Base-by-base conservation (phyloP, 2,797 vertebrate species). In the Acanthornis magna region DNA sequence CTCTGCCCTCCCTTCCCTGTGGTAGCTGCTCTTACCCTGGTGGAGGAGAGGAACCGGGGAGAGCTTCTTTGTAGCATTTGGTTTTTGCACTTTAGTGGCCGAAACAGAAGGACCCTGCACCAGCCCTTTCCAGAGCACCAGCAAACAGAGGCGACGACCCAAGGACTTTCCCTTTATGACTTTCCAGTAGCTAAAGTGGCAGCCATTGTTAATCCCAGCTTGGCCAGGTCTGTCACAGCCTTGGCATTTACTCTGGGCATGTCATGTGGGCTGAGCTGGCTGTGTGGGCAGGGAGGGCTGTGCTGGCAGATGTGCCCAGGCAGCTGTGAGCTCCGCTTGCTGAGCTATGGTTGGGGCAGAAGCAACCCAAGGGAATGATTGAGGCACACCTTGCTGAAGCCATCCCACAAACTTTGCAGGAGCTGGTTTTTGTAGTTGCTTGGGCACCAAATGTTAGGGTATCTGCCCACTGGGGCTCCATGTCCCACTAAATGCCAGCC, bases 71-170 rank as follows among this genome's bases (percentile, higher is more conserved):
- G 83, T 88, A 93, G 88, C 66, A 34, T 76, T 88, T 71, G 83
- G 74, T 82, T 90, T 82, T 90, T 79, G 92, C 89, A 71, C 80
- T 94, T 91, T 5, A 48, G 83, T 26, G 4, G 45, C 85, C 86
- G 74, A 75, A 89, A 53, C 15, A 72, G 92, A 50, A 53, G 67
- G 88, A 74, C 67, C 42, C 75, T 74, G 87, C 75, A 81, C 71
- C 92, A 91, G 73, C 89, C 85, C 85, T 65, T 79, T 65, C 70
- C 63, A 84, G 91, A 93, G 83, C 94, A 95, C 94, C 95, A 96
- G 95, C 94, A 94, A 43, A 80, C 50, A 42, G 73, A 94, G 85
- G 71, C 11, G 0, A 4, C 0, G 2, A 50, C 71, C 32, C 30
- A 38, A 32, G 1, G 1, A 10, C 40, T 60, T 74, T 79, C 45